Evolutionary conservation across 2,113 vertebrate genomes (phyloP).

Genomic region (Struthio camelus): DNA sequence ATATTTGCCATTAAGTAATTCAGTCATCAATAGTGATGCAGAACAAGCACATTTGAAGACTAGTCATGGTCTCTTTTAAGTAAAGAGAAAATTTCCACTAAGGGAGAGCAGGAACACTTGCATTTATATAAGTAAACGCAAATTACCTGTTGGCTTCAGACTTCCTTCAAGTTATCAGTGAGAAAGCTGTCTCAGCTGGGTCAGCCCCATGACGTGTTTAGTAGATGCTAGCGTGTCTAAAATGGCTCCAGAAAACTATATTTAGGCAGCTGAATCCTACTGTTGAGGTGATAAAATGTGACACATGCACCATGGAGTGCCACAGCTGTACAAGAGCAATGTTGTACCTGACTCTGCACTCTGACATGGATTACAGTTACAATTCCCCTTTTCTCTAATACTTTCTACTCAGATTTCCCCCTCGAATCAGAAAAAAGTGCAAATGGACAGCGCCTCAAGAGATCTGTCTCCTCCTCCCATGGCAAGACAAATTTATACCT

Average conservation of each 20-base stretch:
- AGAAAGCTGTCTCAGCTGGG: neutral
- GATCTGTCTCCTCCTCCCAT: neutral
- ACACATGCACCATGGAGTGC: neutral
- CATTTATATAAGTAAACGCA: neutral
- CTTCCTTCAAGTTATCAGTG: neutral
- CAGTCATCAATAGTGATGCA: neutral
- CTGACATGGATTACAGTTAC: neutral
- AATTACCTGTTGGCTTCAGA: neutral
- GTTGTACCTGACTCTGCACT: neutral
- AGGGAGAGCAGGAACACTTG: neutral
- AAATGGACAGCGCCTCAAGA: accelerated
- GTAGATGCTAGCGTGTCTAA: neutral
- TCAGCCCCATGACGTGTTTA: neutral
- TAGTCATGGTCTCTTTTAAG: neutral
- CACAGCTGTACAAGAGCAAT: neutral
- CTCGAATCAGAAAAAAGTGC: neutral
- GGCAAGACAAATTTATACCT: neutral
- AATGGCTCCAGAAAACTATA: neutral
- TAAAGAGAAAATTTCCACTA: neutral
- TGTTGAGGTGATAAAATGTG: neutral
- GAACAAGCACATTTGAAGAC: neutral
- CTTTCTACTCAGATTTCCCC: neutral
- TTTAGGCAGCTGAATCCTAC: neutral
- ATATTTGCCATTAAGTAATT: neutral
- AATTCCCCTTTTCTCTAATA: neutral